These are phyloP conservation scores for Sarotherodon lohbergeri DNA, from an alignment of 2,113 vertebrate species.

Conservation along the genomic window DNA sequence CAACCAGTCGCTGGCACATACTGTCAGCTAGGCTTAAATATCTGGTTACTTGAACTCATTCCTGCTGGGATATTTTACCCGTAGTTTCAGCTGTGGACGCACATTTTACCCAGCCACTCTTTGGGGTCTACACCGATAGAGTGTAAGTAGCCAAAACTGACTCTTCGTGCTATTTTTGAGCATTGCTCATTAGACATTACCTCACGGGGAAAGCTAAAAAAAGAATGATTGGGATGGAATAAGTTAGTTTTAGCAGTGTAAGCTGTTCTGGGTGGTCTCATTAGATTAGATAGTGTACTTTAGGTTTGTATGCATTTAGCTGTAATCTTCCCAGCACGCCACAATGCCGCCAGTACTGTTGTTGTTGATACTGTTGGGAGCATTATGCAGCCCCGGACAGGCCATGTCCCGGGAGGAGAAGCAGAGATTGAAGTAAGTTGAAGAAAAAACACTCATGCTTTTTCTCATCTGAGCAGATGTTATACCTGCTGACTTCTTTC, in stretches of 20 bases:
- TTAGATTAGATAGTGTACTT: constrained; percentile 17
- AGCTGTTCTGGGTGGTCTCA: not conserved
- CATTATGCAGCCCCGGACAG: constrained; percentile 36
- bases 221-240: not conserved
- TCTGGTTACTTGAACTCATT: constrained; percentile 17
- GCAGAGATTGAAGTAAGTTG: constrained; percentile 64
- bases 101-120: not conserved
- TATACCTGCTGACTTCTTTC: not conserved
- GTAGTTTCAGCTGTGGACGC: not conserved
- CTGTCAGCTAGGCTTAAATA: not conserved
- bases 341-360: constrained; percentile 53
- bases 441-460: not conserved
- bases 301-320: not conserved
- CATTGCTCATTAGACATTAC: not conserved
- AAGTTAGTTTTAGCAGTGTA: not conserved
- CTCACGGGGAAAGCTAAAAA: not conserved
- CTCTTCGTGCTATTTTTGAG: not conserved
- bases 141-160: not conserved
- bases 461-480: not conserved
- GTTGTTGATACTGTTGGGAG: constrained; percentile 48
- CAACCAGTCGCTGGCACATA: not conserved
- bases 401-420: constrained; percentile 73
- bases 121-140: not conserved
- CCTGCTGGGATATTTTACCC: not conserved
- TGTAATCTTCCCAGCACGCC: not conserved